Evolutionary conservation across 1,140 invertebrate genomes (phyloP), one percentile per base, ranked within the genome.

Genomic region (Drosophila azteca): DNA sequence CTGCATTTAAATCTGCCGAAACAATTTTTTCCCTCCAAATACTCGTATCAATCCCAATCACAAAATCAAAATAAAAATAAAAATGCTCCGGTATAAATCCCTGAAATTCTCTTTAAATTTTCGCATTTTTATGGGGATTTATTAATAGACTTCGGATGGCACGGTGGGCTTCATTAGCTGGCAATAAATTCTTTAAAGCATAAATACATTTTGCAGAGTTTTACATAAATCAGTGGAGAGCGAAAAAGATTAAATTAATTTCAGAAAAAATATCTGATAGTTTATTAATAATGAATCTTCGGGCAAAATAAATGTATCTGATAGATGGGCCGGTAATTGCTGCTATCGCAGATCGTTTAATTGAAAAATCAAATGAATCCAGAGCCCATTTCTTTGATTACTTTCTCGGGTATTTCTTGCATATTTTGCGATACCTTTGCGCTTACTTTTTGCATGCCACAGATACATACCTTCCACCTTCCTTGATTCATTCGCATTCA

Each of bases 391-490:
- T 31, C 35, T 54, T 62, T 63, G 44, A 44, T 52, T 44, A 46
- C 44, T 35, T 63, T 54, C 15, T 20, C 11, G 11, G 11, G 3
- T 31, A 9, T 8, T 31, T 31, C 13, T 44, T 29, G 17, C 35
- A 43, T 43, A 62, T 49, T 68, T 31, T 43, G n/a, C 31, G 6
- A 17, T 22, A 29, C 43, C 7, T n/a, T 35, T 39, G 24, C 24
- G 24, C 44, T 20, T 24, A 35, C 26, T 55, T 22, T 35, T 57
- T 17, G 35, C 6, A 69, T 55, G 64, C 66, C 66, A 49, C 6
- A 50, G 66, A 57, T 24, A 55, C n/a, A 57, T 24, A 55, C n/a
- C 39, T 49, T 44, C 51, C 52, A 29, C 70, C 66, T 49, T n/a
- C 22, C 17, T 20, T 20, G 17, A 20, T 20, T 20, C 22, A 24